Conservation (phyloP, 2,113 vertebrate species). For the Hystrix brachyura region DNA sequence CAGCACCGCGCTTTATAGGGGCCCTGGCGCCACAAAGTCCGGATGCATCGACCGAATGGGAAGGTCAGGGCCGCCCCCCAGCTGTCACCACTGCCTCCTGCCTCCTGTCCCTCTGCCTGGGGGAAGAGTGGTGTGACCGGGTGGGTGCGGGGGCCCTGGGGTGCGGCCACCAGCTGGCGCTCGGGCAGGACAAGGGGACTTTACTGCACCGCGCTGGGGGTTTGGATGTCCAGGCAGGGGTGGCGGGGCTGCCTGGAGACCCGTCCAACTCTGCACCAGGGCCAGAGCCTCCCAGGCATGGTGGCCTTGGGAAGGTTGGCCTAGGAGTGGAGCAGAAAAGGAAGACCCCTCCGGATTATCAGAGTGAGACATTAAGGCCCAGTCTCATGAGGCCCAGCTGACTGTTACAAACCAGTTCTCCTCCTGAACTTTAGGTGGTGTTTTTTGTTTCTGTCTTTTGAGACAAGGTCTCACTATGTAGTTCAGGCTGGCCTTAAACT, state of each 20-base stretch:
- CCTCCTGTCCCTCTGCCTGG: neutral
- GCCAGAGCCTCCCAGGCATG: neutral
- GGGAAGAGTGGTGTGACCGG: neutral
- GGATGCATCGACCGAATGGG: neutral
- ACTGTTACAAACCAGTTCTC: neutral
- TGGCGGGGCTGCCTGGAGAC: neutral
- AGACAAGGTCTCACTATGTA: no score
- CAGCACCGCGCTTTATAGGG: neutral
- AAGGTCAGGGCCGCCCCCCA: constrained; percentile 80
- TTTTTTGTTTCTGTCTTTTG: neutral
- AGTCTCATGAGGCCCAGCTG: neutral
- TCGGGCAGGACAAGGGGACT: neutral
- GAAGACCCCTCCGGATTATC: neutral
- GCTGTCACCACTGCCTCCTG: constrained; percentile 61
- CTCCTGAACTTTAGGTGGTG: neutral
- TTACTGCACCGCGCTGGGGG: neutral
- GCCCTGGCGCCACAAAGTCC: constrained; percentile 56
- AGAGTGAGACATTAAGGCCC: neutral
- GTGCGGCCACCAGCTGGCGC: neutral
- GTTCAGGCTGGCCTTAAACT: no score
- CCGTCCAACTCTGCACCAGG: neutral
- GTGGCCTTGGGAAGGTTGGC: neutral
- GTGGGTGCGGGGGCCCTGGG: neutral
- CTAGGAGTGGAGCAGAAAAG: neutral
- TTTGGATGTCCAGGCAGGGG: neutral